Evolutionary conservation across 1,140 invertebrate species (phyloP), one percentile per base, ranked within the genome.

Genomic region (Zelostemma sp.): DNA sequence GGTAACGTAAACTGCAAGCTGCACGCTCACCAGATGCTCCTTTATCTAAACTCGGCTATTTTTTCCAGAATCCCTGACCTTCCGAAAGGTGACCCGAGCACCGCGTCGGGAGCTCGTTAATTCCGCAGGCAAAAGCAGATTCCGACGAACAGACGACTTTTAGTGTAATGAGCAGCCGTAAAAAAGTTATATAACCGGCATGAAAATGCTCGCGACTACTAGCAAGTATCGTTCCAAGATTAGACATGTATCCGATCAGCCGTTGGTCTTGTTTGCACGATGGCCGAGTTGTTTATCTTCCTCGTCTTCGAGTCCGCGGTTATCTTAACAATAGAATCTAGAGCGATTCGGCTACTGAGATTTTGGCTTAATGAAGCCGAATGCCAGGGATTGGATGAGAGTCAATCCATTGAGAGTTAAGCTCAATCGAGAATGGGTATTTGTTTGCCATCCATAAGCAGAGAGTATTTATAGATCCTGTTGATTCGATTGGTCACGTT

Each of bases 21-120:
- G 59, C 68, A 57, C 51, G 67, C 53, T 31, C 55, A 49, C 68
- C 68, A 71, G 68, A 66, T 49, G 54, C 49, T 58, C 40, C 53
- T 62, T 65, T 67, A 72, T 56, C 63, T 67, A 67, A 72, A 72
- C 68, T 49, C 19, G 56, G 61, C 35, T 66, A 63, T 67, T 62
- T 63, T 54, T 35, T 31, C 19, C 31, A 64, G 50, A 63, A 67
- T 51, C 54, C 60, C 46, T 63, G 59, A 67, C 68, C 63, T 72
- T 72, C 45, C 54, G 41, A 28, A 72, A 63, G 68, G 63, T 67
- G 63, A 67, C 59, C 51, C 16, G 41, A 35, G 33, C 33, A n/a
- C 43, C 40, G 17, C 14, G 40, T 33, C 35, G 31, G 59, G 63
- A 66, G 38, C 51, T 50, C 59, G 59, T 66, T 65, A 65, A 71